Base-by-base conservation (phyloP, 2,113 vertebrate genomes). In the Willisornis vidua region DNA sequence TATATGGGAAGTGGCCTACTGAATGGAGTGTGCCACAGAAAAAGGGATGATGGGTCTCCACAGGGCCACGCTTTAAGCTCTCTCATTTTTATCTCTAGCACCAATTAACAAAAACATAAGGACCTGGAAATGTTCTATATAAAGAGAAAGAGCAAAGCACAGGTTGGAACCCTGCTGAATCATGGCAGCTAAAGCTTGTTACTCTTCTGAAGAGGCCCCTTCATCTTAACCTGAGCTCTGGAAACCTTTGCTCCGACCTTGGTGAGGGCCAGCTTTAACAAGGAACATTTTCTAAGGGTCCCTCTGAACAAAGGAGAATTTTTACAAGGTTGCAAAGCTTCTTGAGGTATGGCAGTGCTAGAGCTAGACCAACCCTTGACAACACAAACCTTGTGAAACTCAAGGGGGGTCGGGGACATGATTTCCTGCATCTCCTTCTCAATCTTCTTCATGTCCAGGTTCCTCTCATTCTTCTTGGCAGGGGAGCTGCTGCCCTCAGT, bases 331-430 rank as follows among this genome's bases (percentile, higher is more conserved):
- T 87, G 24, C n/a, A 65, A 82, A 94, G 2, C 19, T 61, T 62
- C 75, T 0, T 1, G 7, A 62, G 19, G 46, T 23, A 39, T 28
- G 7, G 2, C 39, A 46, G 19, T 13, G 51, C 25, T 67, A 80
- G 19, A 41, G 31, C 37, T 39, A 58, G 29, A 86, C 25, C 19
- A 57, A 67, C 33, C 67, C 62, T 26, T 35, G 52, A 51, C 5
- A 2, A 57, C 22, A 70, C 97, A 89, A 61, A 99, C 99, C 99
- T 99, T 99, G 93, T 99, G 99, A 90, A 99, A 98, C 90, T 99
- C 99, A 14, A 99, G 96, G 2, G 98, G 95, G 1, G 97, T 97
- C 0, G 98, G 97, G 43, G 97, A 97, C 94, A 98, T 96, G 62
- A 97, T 97, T 74, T 99, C 98, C 70, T 98, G 97, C 55, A 97